phyloP scores from a whole-genome alignment of 2,797 vertebrate genomes.

The Clarias laeviceps region DNA sequence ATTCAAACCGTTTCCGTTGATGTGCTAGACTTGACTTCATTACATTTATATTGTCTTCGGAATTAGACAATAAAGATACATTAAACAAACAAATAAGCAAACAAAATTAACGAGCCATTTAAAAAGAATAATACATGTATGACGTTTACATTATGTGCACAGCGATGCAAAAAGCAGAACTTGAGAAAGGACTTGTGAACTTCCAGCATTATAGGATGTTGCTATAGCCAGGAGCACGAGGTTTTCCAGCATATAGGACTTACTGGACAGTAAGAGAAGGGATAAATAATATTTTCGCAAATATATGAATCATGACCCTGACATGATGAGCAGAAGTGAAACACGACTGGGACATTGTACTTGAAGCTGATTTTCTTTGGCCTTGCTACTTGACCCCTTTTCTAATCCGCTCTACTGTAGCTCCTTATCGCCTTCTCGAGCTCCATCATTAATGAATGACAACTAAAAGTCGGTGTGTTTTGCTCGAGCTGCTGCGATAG shows the following conservation, averaged over 20 bases:
- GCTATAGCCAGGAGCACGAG: not conserved
- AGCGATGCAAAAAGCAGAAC: not conserved
- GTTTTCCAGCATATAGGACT: not conserved
- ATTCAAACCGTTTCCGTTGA: not conserved
- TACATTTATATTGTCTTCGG: not conserved
- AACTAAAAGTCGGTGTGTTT: slow-evolving; percentile 60
- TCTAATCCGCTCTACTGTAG: slow-evolving; percentile 49
- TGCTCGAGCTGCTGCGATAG: slow-evolving; percentile 57
- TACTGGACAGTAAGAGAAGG: not conserved
- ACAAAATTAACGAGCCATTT: not conserved
- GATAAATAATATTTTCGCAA: no score
- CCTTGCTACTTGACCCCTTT: slow-evolving; percentile 72
- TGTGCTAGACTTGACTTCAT: no score
- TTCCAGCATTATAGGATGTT: not conserved
- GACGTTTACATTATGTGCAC: not conserved
- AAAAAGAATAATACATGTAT: not conserved
- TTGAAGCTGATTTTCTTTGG: slow-evolving; percentile 25
- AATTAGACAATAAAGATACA: not conserved
- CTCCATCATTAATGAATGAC: slow-evolving; percentile 66
- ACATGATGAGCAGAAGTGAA: not conserved
- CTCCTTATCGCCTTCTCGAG: slow-evolving; percentile 67
- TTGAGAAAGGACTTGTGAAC: not conserved
- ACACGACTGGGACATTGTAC: slow-evolving; percentile 8
- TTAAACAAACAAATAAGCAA: not conserved
- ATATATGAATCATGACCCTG: not conserved